phyloP scores from a whole-genome alignment of 2,797 vertebrate genomes.

The Serranus cabrilla region DNA sequence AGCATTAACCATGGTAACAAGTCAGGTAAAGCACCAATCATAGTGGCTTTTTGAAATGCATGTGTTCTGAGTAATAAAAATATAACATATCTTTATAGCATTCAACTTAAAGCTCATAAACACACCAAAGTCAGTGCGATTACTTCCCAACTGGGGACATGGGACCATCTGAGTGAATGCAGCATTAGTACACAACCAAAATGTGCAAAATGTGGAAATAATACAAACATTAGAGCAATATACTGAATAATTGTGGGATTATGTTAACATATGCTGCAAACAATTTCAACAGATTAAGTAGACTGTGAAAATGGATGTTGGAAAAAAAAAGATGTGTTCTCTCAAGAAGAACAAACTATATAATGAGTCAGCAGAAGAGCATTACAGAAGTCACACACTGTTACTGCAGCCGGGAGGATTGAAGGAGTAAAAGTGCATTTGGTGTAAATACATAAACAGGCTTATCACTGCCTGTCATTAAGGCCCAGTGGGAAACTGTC shows the following conservation, averaged over 20 bases:
- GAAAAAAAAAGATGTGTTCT: neutral
- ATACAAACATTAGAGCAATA: conserved; percentile 1
- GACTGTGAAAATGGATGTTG: conserved; percentile 32
- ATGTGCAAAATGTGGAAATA: conserved; percentile 10
- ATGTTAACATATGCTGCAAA: conserved; percentile 17
- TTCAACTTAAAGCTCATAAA: no score
- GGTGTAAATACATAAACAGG: conserved; percentile 27
- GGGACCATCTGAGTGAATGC: no score
- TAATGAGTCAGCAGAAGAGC: conserved; percentile 32
- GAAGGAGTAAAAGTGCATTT: conserved; percentile 8
- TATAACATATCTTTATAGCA: no score
- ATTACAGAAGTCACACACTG: conserved; percentile 19
- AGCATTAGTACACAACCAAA: neutral
- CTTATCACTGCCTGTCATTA: conserved; percentile 42
- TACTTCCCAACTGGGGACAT: no score
- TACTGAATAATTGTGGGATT: conserved; percentile 12
- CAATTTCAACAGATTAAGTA: conserved; percentile 19
- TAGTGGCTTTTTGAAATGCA: no score
- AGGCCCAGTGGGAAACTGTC: conserved; percentile 18
- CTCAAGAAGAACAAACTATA: conserved; percentile 27
- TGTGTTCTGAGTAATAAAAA: no score
- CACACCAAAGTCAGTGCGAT: no score
- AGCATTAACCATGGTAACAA: no score
- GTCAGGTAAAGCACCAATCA: no score
- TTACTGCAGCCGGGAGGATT: neutral